Evolutionary conservation across 2,888 invertebrate species (phyloP).

Genomic region (Pristionchus arcanus): DNA sequence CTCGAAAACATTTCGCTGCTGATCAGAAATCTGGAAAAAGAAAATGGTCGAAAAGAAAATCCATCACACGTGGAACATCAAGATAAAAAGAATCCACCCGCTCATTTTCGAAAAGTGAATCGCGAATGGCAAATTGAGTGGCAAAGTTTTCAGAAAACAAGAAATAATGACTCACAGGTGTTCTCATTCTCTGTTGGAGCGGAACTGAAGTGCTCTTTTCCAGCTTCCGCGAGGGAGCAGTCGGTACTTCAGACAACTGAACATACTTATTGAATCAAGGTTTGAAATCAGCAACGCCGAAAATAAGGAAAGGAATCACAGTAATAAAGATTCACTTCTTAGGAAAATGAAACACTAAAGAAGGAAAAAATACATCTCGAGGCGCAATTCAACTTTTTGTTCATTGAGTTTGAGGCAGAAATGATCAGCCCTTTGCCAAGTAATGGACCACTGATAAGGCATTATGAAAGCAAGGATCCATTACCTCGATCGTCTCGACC

Average conservation of each 20-base stretch:
- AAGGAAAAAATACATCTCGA: no score
- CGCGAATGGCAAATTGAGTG: no score
- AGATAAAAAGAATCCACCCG: no score
- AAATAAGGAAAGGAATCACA: no score
- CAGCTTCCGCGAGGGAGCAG: not conserved
- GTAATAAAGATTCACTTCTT: no score
- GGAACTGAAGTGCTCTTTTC: conserved; percentile 7
- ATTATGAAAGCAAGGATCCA: not conserved
- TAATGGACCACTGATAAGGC: not conserved
- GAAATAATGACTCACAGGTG: conserved; percentile 6
- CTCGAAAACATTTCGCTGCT: not conserved
- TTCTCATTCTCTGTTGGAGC: not conserved
- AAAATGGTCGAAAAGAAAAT: not conserved
- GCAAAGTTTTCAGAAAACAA: no score
- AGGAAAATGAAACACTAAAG: no score
- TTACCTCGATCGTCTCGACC: not conserved
- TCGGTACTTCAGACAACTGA: not conserved
- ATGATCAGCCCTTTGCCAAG: not conserved
- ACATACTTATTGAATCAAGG: no score
- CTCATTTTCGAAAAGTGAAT: no score
- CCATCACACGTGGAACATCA: no score
- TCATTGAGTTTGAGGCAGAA: not conserved
- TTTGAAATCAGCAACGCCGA: no score
- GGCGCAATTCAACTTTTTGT: no score
- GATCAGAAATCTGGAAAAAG: not conserved